phyloP scores from a whole-genome alignment of 2,113 vertebrate species.

The Plecotus auritus region DNA sequence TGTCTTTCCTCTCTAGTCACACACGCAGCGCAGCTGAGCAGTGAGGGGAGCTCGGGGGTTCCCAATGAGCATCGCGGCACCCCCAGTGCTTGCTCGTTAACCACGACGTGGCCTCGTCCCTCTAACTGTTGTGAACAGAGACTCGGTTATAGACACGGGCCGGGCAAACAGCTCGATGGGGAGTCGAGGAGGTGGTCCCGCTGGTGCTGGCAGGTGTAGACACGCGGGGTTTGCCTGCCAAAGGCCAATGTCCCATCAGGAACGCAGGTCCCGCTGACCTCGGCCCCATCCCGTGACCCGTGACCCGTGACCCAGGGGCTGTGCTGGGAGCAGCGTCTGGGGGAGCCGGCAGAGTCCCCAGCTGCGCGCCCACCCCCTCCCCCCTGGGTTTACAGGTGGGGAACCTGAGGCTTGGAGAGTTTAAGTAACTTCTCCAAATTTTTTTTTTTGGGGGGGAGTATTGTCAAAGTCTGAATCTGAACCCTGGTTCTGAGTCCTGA shows the following conservation, averaged over 20 bases:
- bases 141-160: not conserved
- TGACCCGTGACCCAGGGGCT: not conserved
- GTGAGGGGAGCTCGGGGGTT: no score
- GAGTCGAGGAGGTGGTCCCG: rapidly evolving
- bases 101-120: rapidly evolving
- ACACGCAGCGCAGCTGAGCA: no score
- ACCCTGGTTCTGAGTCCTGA: not conserved
- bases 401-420: no score
- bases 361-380: rapidly evolving
- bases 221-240: rapidly evolving
- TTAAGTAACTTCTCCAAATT: no score
- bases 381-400: not conserved
- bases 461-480: no score
- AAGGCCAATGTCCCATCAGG: not conserved
- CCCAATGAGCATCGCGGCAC: no score
- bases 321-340: not conserved
- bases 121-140: no score
- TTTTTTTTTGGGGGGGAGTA: rapidly evolving
- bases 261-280: no score
- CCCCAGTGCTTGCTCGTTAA: rapidly evolving
- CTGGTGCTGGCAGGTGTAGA: not conserved
- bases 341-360: not conserved
- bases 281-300: no score
- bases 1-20: not conserved
- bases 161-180: rapidly evolving